Percentiles rank a stretch among this genome's conserved stretches.
These are phyloP conservation scores for Atlantisia rogersi DNA, from an alignment of 2,113 vertebrate genomes.

Conservation along the genomic window DNA sequence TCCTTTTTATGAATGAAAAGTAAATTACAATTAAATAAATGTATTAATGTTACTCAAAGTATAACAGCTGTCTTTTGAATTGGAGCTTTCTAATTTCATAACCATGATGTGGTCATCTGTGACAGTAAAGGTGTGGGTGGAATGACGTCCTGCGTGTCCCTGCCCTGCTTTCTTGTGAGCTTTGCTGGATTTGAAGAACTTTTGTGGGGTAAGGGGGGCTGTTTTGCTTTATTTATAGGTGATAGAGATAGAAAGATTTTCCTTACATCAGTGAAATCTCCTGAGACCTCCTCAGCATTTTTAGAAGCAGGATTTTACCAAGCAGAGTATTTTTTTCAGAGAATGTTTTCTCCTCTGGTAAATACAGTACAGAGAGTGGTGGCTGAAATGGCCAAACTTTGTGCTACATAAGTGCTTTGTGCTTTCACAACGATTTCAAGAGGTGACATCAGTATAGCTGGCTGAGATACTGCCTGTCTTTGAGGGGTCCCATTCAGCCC, in stretches of 20 bases:
- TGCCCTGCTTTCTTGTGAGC: neutral
- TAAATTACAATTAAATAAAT: slow-evolving; percentile 84
- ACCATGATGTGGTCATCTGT: neutral
- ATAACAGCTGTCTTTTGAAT: slow-evolving; percentile 75
- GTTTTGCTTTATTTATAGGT: neutral
- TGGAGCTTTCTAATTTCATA: slow-evolving; percentile 47
- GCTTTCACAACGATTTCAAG: neutral
- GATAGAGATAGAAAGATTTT: neutral
- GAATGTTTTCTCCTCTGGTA: neutral
- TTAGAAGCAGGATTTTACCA: neutral
- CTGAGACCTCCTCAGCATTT: neutral
- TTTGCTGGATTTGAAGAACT: neutral
- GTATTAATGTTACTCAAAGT: slow-evolving; percentile 81
- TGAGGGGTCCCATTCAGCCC: neutral
- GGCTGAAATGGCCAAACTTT: neutral
- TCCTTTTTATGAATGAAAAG: slow-evolving; percentile 85
- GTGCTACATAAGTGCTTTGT: neutral
- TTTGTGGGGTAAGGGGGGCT: neutral
- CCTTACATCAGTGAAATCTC: neutral
- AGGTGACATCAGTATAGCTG: neutral
- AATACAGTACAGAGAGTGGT: neutral
- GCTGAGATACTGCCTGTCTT: neutral
- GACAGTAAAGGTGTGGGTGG: neutral
- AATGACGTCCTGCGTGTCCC: neutral
- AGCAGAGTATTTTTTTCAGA: neutral